Evolutionary conservation across 2,888 invertebrate species (phyloP), one percentile per base, ranked within the genome.

Genomic region (Dione vanillae): DNA sequence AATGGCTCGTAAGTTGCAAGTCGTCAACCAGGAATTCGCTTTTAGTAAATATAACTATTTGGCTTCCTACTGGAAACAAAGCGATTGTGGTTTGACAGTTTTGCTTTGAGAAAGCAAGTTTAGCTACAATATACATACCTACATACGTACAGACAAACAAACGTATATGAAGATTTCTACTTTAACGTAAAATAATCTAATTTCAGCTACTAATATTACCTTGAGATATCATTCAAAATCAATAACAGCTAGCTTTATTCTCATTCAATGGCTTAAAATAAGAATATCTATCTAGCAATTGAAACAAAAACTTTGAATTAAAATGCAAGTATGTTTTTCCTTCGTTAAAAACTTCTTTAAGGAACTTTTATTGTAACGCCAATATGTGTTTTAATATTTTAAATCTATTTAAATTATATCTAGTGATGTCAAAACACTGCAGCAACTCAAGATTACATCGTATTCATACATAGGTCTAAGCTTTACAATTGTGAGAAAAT

Each of bases 11-110:
- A 89, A 90, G 85, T 82, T 80, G 75, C 67, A 54, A 43, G 47
- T 51, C 67, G 59, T 65, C 80, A 77, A 80, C 80, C 77, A 79
- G 79, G 82, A 86, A 86, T 85, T 82, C 76, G 76, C 78, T 76
- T 82, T 81, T 82, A 88, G 84, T 88, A 85, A 88, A 87, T 89
- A 85, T 84, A 85, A 85, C 82, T 85, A 85, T 88, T 87, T 84
- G 83, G 84, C 88, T 88, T 86, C 79, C 83, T 73, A 47, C 58
- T 77, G 56, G 40, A 74, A 77, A 79, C 75, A 69, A 68, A 67
- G 67, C 20, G 40, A 77, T 79, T 82, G 83, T 75, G 83, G 83
- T 81, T 76, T 67, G 72, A 73, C 70, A 73, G 56, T 51, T 65
- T 66, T 20, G 19, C 65, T 67, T 67, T 40, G 47, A 49, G 51